Conservation (phyloP, 2,888 invertebrate genomes). For the Ophion slaviceki region DNA sequence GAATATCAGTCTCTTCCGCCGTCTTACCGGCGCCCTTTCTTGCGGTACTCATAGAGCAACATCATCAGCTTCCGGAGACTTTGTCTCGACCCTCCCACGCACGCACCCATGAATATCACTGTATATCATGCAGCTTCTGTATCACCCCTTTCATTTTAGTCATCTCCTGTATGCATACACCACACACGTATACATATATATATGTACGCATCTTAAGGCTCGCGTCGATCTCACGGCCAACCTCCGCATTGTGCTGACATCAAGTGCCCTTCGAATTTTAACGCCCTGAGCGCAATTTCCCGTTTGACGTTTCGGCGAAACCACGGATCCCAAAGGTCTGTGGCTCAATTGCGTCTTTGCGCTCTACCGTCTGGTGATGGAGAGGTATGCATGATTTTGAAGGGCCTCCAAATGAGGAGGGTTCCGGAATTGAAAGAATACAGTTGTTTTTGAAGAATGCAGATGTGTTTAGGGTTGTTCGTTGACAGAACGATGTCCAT, state of each 20-base stretch:
- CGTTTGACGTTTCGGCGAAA: neutral
- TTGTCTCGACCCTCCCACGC: constrained; percentile 1
- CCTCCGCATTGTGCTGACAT: constrained; percentile 1
- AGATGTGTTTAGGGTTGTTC: too few species aligned
- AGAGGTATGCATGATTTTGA: neutral
- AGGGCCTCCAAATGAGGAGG: neutral
- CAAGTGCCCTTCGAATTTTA: neutral
- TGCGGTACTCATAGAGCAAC: constrained; percentile 40
- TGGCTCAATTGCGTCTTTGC: neutral
- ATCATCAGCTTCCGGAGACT: constrained; percentile 37
- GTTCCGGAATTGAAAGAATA: neutral
- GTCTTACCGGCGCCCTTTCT: constrained; percentile 54
- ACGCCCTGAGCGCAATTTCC: neutral
- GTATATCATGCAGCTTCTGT: neutral
- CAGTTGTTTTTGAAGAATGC: neutral
- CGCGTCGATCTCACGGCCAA: neutral
- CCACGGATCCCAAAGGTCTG: neutral
- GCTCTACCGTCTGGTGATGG: neutral
- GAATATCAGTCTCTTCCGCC: constrained; percentile 48
- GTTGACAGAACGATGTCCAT: too few species aligned
- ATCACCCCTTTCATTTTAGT: neutral
- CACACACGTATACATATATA: neutral
- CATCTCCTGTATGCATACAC: neutral
- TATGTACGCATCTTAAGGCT: neutral
- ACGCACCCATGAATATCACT: neutral